These are phyloP conservation scores for Enteromius paludinosus DNA, from an alignment of 2,797 vertebrate species.

Conservation along the genomic window DNA sequence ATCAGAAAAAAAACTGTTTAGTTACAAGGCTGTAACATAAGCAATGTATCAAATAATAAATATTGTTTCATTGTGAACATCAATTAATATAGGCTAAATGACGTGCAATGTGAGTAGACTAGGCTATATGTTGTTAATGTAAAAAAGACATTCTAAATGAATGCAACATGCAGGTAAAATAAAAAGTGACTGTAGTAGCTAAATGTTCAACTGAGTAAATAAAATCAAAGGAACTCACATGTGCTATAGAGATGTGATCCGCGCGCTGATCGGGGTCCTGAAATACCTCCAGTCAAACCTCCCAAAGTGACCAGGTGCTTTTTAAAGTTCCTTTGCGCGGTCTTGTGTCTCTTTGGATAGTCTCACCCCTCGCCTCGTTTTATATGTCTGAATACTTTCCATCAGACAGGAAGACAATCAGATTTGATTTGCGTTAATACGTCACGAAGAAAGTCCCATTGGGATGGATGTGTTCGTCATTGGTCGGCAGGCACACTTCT, in stretches of 20 bases:
- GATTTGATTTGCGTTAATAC: constrained; percentile 83
- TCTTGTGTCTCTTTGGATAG: constrained; percentile 76
- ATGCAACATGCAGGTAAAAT: not conserved
- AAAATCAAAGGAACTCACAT: constrained; percentile 69
- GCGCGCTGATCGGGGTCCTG: constrained; percentile 77
- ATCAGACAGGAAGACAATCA: constrained; percentile 75
- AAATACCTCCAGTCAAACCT: constrained; percentile 62
- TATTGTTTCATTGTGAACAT: not conserved
- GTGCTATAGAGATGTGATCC: constrained; percentile 52
- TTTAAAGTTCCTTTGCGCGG: constrained; percentile 52
- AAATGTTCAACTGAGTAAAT: not conserved
- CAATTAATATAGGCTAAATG: not conserved
- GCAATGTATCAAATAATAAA: not conserved
- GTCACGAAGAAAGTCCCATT: constrained; percentile 83
- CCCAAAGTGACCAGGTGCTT: constrained; percentile 52
- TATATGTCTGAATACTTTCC: constrained; percentile 86
- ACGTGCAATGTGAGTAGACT: not conserved
- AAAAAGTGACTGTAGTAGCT: not conserved
- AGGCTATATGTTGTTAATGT: not conserved
- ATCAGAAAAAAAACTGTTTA: not conserved
- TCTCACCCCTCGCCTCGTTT: constrained; percentile 81
- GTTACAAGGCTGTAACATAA: not conserved
- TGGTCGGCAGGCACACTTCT: constrained; percentile 63
- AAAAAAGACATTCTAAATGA: not conserved
- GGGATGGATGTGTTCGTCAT: constrained; percentile 79